phyloP scores from a whole-genome alignment of 2,113 vertebrate species.

The Macrotus californicus region DNA sequence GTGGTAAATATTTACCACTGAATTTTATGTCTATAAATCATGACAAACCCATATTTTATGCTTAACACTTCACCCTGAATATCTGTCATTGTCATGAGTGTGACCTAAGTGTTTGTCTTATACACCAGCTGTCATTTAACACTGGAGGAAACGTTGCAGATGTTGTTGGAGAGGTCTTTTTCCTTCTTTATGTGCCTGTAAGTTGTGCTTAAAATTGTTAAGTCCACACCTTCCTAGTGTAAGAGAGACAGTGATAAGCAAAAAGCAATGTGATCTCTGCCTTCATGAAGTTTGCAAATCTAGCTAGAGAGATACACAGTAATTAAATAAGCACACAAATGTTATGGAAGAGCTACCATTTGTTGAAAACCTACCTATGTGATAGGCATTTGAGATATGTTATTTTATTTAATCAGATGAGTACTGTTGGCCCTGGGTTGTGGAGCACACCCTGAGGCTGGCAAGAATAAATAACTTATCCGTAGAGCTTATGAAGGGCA shows the following conservation, averaged over 20 bases:
- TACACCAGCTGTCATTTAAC: background rate
- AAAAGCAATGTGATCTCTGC: background rate
- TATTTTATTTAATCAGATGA: background rate
- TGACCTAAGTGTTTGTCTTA: background rate
- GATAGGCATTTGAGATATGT: background rate
- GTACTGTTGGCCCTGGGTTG: background rate
- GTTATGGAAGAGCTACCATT: background rate
- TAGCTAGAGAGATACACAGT: background rate
- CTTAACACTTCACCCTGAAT: background rate
- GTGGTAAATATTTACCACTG: background rate
- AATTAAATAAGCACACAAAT: background rate
- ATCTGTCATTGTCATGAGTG: background rate
- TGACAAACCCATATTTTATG: background rate
- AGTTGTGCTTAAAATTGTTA: background rate
- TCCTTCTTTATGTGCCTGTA: background rate
- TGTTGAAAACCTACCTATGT: background rate
- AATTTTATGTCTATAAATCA: background rate
- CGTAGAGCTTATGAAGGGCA: background rate
- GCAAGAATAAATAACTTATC: background rate
- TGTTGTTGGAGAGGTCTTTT: background rate
- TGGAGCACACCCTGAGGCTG: too few species aligned
- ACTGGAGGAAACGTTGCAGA: background rate
- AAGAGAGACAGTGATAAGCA: background rate
- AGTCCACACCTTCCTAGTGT: background rate
- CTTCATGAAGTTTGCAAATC: background rate